These are phyloP conservation scores for Limnephilus marmoratus DNA, from an alignment of 2,888 invertebrate species.

Conservation along the genomic window DNA sequence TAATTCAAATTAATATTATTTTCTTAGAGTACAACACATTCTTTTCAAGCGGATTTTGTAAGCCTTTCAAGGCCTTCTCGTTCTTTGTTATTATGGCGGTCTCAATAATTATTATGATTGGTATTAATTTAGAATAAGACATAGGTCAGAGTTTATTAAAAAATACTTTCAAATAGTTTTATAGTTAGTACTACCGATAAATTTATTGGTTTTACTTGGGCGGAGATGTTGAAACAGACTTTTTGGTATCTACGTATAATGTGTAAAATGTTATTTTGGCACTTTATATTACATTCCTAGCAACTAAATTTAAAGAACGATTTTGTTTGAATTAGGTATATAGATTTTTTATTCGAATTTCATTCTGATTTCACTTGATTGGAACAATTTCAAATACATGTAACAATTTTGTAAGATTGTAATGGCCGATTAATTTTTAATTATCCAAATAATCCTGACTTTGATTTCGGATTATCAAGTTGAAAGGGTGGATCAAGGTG, in stretches of 20 bases:
- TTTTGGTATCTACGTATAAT: neutral
- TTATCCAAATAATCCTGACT: no score
- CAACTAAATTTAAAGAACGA: neutral
- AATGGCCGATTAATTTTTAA: no score
- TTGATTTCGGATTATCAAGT: no score
- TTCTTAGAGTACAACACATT: neutral
- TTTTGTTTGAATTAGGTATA: neutral
- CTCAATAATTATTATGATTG: slow-evolving; percentile 14
- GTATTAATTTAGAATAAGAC: neutral
- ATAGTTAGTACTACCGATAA: neutral
- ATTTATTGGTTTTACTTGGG: neutral
- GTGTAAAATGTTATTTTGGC: neutral
- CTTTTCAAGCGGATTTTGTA: slow-evolving; percentile 12
- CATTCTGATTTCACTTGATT: neutral
- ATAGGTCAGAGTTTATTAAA: slow-evolving; percentile 22
- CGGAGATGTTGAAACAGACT: neutral
- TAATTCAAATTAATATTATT: neutral
- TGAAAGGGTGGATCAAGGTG: no score
- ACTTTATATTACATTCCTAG: neutral
- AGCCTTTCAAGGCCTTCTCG: slow-evolving; percentile 16
- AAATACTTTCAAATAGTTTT: neutral
- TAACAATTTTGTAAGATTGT: no score
- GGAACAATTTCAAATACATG: no score
- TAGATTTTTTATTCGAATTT: neutral
- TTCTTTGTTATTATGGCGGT: neutral